phyloP scores from a whole-genome alignment of 92 coral and sea anemone species.

The Blastomussa wellsi region DNA sequence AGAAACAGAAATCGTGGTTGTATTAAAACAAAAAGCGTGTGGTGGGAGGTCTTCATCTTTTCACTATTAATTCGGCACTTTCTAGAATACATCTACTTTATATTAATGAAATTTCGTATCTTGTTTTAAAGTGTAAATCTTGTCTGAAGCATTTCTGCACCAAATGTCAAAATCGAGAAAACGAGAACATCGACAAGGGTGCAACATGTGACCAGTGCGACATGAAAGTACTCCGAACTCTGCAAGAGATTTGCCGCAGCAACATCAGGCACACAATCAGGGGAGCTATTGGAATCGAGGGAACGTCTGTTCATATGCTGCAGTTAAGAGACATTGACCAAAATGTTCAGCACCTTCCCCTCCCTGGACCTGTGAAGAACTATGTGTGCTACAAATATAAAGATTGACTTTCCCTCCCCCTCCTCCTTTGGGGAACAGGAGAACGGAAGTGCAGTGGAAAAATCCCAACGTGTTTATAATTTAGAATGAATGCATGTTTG shows the following conservation, averaged over 20 bases:
- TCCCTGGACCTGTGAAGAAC: slow-evolving; percentile 74
- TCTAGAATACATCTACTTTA: not conserved
- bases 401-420: not conserved
- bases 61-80: not conserved
- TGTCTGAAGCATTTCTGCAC: slow-evolving; percentile 69
- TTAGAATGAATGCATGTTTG: not conserved
- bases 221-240: slow-evolving; percentile 58
- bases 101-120: no score
- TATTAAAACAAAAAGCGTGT: not conserved
- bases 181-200: slow-evolving; percentile 39
- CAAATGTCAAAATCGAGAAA: slow-evolving; percentile 64
- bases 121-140: slow-evolving; percentile 61
- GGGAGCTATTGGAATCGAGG: slow-evolving; percentile 37
- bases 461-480: not conserved
- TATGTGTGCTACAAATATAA: slow-evolving; percentile 76
- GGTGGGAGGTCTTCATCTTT: no score
- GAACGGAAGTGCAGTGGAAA: not conserved
- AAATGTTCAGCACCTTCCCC: slow-evolving; percentile 78
- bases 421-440: not conserved
- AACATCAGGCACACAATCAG: slow-evolving; percentile 63
- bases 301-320: slow-evolving; percentile 33
- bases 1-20: not conserved
- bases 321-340: slow-evolving; percentile 68
- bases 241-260: slow-evolving; percentile 77
- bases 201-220: slow-evolving; percentile 74